Evolutionary conservation across 2,797 vertebrate genomes (phyloP).

Genomic region (Alosa sapidissima): DNA sequence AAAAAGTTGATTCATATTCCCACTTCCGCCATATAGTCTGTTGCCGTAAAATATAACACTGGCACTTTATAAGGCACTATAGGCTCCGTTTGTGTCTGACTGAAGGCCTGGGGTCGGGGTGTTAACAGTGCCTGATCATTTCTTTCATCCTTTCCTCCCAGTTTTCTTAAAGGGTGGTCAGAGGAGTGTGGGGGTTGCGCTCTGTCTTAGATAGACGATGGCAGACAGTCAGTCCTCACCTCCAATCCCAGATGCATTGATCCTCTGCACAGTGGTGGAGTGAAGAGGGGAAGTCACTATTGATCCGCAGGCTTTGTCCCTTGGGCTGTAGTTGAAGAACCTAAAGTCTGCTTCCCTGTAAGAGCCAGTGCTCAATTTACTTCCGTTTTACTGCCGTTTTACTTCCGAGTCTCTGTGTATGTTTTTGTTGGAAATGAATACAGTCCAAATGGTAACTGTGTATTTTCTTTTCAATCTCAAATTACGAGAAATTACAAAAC

Average conservation of each 20-base stretch:
- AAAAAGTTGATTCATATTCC: no score
- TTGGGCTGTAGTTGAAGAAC: background rate
- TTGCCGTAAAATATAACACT: no score
- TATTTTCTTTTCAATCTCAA: background rate
- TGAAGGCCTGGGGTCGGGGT: background rate
- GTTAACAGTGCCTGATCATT: slow-evolving; percentile 6
- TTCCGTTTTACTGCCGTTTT: background rate
- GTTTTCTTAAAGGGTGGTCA: background rate
- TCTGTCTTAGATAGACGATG: background rate
- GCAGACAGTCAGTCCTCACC: slow-evolving; percentile 9
- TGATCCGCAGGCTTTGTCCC: slow-evolving; percentile 9
- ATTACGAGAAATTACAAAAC: background rate
- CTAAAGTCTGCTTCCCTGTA: background rate
- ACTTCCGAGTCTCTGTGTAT: slow-evolving; percentile 22
- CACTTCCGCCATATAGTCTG: no score
- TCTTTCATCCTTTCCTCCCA: background rate
- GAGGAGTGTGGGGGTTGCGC: background rate
- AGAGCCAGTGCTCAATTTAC: background rate
- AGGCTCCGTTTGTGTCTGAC: no score
- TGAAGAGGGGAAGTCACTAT: slow-evolving; percentile 3
- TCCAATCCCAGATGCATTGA: slow-evolving; percentile 10
- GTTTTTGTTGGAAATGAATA: background rate
- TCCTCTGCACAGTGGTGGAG: background rate
- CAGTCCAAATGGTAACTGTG: background rate
- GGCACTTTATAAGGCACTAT: no score